Percentiles rank a stretch among this genome's conserved stretches.
Evolutionary conservation across 2,888 invertebrate species (phyloP).

Genomic region (Drosophila seclusa): DNA sequence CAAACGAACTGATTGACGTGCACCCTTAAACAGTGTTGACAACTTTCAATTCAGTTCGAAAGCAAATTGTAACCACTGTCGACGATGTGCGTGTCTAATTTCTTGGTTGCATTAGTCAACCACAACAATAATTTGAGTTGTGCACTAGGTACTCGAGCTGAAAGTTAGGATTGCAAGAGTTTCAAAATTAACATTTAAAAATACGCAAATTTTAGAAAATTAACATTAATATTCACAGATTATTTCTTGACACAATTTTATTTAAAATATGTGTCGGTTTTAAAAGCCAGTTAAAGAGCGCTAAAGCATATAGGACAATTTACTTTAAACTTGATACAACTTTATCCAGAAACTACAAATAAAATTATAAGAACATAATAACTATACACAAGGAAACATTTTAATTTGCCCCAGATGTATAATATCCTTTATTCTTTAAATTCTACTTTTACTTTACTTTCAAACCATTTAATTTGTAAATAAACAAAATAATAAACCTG

Average conservation of each 20-base stretch:
- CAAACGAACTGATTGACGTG: slow-evolving; percentile 52
- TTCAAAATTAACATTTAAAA: background rate
- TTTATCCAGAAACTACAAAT: background rate
- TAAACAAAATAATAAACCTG: background rate
- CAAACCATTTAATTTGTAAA: background rate
- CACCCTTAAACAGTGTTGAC: slow-evolving; percentile 30
- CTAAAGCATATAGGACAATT: too few relatives aligned
- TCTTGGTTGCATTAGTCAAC: slow-evolving; percentile 32
- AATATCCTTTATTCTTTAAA: too few relatives aligned
- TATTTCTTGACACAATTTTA: background rate
- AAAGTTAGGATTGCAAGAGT: background rate
- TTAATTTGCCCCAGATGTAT: too few relatives aligned
- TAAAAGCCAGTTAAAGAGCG: background rate
- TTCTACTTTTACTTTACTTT: background rate
- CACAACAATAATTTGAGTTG: slow-evolving; percentile 15
- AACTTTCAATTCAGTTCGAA: slow-evolving; percentile 17
- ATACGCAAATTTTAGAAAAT: background rate
- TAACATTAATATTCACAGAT: background rate
- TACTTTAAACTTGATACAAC: background rate
- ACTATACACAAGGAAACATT: too few relatives aligned
- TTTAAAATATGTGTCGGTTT: background rate
- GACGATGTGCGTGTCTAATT: slow-evolving; percentile 14
- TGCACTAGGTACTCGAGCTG: background rate
- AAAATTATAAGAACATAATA: too few relatives aligned
- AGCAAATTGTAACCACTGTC: slow-evolving; percentile 48